These are phyloP conservation scores for Prenolepis imparis DNA, from an alignment of 2,888 invertebrate species.

Conservation along the genomic window DNA sequence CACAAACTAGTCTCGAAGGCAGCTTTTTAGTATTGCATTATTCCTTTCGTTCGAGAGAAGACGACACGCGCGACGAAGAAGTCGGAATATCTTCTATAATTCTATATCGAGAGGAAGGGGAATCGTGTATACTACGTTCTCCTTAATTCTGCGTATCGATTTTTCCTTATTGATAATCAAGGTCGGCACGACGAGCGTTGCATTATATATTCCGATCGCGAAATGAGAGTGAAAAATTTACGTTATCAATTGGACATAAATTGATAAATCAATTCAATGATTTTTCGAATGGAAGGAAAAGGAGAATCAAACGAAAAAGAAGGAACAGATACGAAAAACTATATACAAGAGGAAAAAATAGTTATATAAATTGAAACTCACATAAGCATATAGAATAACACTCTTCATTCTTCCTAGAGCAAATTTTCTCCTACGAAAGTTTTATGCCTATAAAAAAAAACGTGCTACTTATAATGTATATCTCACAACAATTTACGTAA, in stretches of 20 bases:
- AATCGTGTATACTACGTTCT: conserved; percentile 20
- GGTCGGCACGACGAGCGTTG: conserved; percentile 25
- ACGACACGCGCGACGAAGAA: neutral
- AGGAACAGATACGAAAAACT: neutral
- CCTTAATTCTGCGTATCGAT: conserved; percentile 47
- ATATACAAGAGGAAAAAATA: neutral
- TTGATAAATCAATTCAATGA: neutral
- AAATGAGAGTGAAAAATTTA: conserved; percentile 23
- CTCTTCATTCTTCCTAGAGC: neutral
- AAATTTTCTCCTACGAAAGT: neutral
- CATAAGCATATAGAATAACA: too few species aligned
- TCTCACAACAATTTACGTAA: neutral
- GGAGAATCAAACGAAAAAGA: neutral
- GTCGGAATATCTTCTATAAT: neutral
- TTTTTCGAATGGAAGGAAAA: neutral
- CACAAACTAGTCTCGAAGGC: conserved; percentile 1
- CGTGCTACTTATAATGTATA: neutral
- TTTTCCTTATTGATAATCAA: conserved; percentile 57
- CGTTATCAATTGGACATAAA: neutral
- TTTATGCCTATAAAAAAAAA: neutral
- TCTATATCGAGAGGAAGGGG: neutral
- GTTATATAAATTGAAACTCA: neutral
- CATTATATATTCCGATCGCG: conserved; percentile 15
- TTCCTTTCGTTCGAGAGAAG: neutral
- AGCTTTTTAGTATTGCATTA: neutral